These are phyloP conservation scores for Spilosoma lubricipeda DNA, from an alignment of 2,888 invertebrate genomes.

Conservation along the genomic window DNA sequence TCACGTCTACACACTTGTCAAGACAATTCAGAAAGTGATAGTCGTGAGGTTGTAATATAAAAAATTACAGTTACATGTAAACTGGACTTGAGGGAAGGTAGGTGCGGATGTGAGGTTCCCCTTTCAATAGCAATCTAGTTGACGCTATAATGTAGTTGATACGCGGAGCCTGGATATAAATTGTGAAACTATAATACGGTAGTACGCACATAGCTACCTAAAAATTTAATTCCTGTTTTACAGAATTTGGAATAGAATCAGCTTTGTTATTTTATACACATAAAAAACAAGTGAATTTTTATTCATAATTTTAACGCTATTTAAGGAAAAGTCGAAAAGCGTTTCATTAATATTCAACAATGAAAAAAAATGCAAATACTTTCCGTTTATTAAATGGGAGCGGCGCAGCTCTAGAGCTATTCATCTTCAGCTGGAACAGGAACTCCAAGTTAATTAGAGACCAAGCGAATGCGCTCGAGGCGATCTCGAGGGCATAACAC, in stretches of 20 bases:
- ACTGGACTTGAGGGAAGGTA: background rate
- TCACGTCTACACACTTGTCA: too few species aligned
- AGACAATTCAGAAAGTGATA: too few species aligned
- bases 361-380: slow-evolving; percentile 12
- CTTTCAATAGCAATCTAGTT: background rate
- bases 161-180: background rate
- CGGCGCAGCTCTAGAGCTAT: background rate
- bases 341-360: slow-evolving; percentile 15
- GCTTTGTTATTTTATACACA: background rate
- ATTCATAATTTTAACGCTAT: background rate
- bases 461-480: background rate
- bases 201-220: background rate
- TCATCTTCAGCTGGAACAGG: background rate
- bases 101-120: background rate
- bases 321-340: slow-evolving; percentile 4
- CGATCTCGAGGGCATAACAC: background rate
- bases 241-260: background rate
- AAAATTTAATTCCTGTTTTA: background rate
- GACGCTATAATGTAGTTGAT: background rate
- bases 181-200: background rate
- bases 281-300: background rate
- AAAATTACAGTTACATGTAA: background rate
- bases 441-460: background rate
- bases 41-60: background rate
- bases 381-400: background rate